Evolutionary conservation across 1,140 invertebrate genomes (phyloP).

Genomic region (Berghia stephanieae): DNA sequence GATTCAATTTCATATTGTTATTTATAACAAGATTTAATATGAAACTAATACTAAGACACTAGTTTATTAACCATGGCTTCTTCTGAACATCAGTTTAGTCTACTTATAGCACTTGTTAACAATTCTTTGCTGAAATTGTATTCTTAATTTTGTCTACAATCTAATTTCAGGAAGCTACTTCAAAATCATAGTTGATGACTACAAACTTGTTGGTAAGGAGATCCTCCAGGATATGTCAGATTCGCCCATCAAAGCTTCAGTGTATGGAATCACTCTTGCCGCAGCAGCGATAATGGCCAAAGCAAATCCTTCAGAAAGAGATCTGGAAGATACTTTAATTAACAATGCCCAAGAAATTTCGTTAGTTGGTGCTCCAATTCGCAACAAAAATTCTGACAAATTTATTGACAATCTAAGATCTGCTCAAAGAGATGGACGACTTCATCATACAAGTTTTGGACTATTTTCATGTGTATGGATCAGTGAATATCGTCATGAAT

Average conservation of each 20-base stretch:
- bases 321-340: constrained; percentile 73
- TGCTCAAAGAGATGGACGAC: constrained; percentile 75
- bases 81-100: too few species aligned
- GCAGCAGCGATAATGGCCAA: constrained; percentile 47
- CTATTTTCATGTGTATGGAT: constrained; percentile 81
- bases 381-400: constrained; percentile 72
- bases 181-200: constrained; percentile 61
- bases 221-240: constrained; percentile 57
- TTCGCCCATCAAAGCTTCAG: constrained; percentile 60
- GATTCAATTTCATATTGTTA: too few species aligned
- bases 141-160: too few species aligned
- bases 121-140: too few species aligned
- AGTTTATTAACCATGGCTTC: too few species aligned
- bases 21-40: too few species aligned
- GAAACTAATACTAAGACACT: too few species aligned
- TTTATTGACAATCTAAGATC: constrained; percentile 69
- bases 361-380: constrained; percentile 73
- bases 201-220: constrained; percentile 64
- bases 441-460: constrained; percentile 76
- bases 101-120: too few species aligned
- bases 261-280: constrained; percentile 48
- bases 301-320: constrained; percentile 74
- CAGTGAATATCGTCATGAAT: constrained; percentile 74
- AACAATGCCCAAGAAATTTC: constrained; percentile 73
- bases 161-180: constrained; percentile 57